phyloP scores from a whole-genome alignment of 2,113 vertebrate species.

The Hyaena hyaena region DNA sequence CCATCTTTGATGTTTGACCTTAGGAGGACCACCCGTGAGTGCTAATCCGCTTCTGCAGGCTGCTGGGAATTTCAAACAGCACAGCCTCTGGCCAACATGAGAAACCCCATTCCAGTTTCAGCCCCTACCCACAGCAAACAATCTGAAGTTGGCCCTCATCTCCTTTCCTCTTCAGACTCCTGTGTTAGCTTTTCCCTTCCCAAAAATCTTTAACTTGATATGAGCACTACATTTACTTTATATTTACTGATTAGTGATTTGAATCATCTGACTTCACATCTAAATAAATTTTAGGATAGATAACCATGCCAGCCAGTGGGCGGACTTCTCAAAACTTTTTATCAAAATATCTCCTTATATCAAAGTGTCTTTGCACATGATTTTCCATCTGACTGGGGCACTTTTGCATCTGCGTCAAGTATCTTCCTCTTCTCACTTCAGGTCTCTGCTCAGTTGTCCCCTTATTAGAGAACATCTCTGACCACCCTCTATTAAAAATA shows the following conservation, averaged over 20 bases:
- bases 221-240: not conserved
- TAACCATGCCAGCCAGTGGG: not conserved
- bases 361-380: not conserved
- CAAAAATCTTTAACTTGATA: not conserved
- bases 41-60: not conserved
- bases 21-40: not conserved
- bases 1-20: not conserved
- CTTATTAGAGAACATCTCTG: not conserved
- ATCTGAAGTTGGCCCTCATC: not conserved
- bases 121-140: not conserved
- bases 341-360: not conserved
- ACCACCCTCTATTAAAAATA: not conserved
- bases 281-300: not conserved
- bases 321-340: not conserved
- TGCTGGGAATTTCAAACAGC: not conserved
- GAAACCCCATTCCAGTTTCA: not conserved
- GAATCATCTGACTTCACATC: not conserved
- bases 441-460: not conserved
- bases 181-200: not conserved
- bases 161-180: not conserved
- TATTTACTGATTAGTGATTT: not conserved
- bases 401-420: not conserved
- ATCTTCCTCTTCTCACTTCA: not conserved
- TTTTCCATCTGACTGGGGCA: not conserved
- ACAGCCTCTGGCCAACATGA: not conserved